Evolutionary conservation across 2,113 vertebrate species (phyloP).

Genomic region (Ovis canadensis): DNA sequence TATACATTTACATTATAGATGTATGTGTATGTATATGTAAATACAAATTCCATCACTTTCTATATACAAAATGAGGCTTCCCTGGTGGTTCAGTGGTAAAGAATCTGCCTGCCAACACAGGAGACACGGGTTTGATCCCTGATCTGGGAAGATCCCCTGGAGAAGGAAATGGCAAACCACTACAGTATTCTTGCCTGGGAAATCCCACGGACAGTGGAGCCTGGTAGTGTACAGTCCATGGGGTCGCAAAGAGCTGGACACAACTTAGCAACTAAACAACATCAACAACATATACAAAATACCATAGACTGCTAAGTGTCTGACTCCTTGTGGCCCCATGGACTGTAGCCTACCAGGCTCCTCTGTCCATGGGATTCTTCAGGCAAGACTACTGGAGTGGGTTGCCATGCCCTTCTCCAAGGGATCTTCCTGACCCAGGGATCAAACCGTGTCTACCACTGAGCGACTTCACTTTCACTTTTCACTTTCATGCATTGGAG

Average conservation of each 20-base stretch:
- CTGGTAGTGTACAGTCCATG: not conserved
- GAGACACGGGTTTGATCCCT: not conserved
- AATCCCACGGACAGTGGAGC: not conserved
- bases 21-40: not conserved
- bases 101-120: not conserved
- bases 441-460: not conserved
- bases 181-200: not conserved
- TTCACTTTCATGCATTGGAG: too few relatives aligned
- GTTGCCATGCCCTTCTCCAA: not conserved
- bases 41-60: not conserved
- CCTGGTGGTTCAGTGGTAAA: not conserved
- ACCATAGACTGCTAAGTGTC: not conserved
- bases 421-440: not conserved
- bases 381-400: not conserved
- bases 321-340: accelerated
- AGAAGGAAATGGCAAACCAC: not conserved
- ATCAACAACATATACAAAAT: not conserved
- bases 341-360: not conserved
- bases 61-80: not conserved
- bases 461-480: too few relatives aligned
- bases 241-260: not conserved
- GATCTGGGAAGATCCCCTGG: not conserved
- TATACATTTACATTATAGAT: not conserved
- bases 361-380: not conserved
- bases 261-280: not conserved